Evolutionary conservation across 1,140 invertebrate species (phyloP), one percentile per base, ranked within the genome.

Genomic region (Hypsibius dujardini): DNA sequence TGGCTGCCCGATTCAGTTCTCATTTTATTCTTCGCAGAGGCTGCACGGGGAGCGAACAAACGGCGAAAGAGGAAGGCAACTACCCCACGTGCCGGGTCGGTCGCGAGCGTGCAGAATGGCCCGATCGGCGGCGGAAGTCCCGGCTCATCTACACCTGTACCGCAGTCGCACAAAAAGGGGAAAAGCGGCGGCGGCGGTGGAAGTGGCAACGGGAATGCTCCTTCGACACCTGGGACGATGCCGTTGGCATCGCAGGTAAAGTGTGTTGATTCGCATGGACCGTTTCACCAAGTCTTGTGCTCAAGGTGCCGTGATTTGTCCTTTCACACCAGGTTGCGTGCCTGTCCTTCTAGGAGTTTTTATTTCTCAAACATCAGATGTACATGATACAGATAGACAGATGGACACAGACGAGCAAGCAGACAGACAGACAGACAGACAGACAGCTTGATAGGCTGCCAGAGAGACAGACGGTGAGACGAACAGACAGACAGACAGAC

Each of bases 61-160:
- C 83, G 93, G 77, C 86, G 93, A 82, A 97, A 96, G 85, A 84
- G 93, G 77, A 98, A 98, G 84, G 90, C 89, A 47, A 93, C 91
- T 71, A 84, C 88, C 60, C 87, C 88, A 1, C 76, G 77, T 59
- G 77, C 73, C 71, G 79, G 79, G 28, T 28, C 28, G 80, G 79
- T 45, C 80, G 79, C 47, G 78, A 79, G 45, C 88, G 88, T 45
- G 76, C 50, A 7, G 50, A 12, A 56, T 56, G 7, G 7, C 7
- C 50, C 50, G n/a, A 56, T n/a, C n/a, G 50, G 50, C 50, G 50
- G 50, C n/a, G 50, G 50, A 12, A 56, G n/a, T n/a, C 7, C 50
- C 7, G 50, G 50, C n/a, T 56, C 50, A 7, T 56, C 50, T n/a
- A 56, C n/a, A 12, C 50, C 50, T 12, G 7, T 56, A 56, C 50